phyloP scores from a whole-genome alignment of 2,797 vertebrate genomes.

The Phalanger gymnotis region DNA sequence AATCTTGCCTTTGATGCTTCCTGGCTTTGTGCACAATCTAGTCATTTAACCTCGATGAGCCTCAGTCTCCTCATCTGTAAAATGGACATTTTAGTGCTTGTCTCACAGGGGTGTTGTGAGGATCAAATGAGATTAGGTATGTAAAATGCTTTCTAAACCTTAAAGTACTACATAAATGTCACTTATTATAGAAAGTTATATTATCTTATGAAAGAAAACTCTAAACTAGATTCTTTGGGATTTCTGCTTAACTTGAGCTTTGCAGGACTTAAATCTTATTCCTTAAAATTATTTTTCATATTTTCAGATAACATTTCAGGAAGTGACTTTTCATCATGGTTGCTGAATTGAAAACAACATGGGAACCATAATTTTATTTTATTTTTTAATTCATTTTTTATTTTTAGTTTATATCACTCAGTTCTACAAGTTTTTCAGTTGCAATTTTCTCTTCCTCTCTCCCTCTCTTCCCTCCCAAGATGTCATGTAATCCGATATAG shows the following conservation, averaged over 20 bases:
- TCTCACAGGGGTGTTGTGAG: not conserved
- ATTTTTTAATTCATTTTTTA: too few relatives aligned
- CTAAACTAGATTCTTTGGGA: not conserved
- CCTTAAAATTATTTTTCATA: not conserved
- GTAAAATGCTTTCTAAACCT: not conserved
- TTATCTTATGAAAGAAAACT: not conserved
- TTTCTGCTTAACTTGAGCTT: not conserved
- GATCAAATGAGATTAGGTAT: not conserved
- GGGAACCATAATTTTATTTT: not conserved
- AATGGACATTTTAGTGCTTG: not conserved
- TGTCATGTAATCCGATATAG: too few relatives aligned
- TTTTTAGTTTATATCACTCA: too few relatives aligned
- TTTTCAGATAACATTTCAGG: not conserved
- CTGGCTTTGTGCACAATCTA: not conserved
- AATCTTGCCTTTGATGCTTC: not conserved
- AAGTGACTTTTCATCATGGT: not conserved
- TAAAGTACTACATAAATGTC: not conserved
- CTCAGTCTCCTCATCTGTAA: not conserved
- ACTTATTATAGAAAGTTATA: not conserved
- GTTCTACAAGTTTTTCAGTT: too few relatives aligned
- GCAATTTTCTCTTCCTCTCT: too few relatives aligned
- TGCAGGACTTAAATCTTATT: not conserved
- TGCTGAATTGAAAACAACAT: not conserved
- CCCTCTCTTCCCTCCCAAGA: too few relatives aligned
- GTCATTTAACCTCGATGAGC: not conserved